These are phyloP conservation scores for Troilus luridus DNA, from an alignment of 2,888 invertebrate genomes.

Conservation along the genomic window DNA sequence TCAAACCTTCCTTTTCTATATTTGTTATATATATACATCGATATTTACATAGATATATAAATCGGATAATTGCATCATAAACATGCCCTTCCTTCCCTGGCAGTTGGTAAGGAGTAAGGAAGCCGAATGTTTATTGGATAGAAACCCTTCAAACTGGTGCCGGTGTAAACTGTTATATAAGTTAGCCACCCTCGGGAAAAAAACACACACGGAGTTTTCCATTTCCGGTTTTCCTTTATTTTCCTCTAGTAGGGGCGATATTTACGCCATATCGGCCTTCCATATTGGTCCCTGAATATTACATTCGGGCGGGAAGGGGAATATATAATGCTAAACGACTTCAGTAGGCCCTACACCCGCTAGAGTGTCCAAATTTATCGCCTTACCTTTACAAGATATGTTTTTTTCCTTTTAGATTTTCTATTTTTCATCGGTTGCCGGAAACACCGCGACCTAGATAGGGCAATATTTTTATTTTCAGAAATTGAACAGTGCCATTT, in stretches of 20 bases:
- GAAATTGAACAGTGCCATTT: not conserved
- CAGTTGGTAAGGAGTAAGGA: not conserved
- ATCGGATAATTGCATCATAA: not conserved
- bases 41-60: no score
- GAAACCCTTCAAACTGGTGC: slow-evolving; percentile 17
- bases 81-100: not conserved
- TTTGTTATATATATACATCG: no score
- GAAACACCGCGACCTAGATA: not conserved
- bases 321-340: slow-evolving; percentile 43
- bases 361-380: slow-evolving; percentile 26
- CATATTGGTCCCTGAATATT: slow-evolving; percentile 41
- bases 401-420: not conserved
- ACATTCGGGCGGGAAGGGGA: not conserved
- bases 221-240: slow-evolving; percentile 46
- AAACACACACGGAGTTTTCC: slow-evolving; percentile 23
- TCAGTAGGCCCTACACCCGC: not conserved
- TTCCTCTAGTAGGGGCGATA: not conserved
- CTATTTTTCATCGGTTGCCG: slow-evolving; percentile 19
- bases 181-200: slow-evolving; percentile 11
- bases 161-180: slow-evolving; percentile 40
- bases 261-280: slow-evolving; percentile 15
- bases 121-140: slow-evolving; percentile 2
- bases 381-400: not conserved
- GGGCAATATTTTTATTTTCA: not conserved
- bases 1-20: no score